Percentiles rank a stretch among this genome's conserved stretches.
Evolutionary conservation across 2,797 vertebrate species (phyloP).

Genomic region (Galagoides demidoff): DNA sequence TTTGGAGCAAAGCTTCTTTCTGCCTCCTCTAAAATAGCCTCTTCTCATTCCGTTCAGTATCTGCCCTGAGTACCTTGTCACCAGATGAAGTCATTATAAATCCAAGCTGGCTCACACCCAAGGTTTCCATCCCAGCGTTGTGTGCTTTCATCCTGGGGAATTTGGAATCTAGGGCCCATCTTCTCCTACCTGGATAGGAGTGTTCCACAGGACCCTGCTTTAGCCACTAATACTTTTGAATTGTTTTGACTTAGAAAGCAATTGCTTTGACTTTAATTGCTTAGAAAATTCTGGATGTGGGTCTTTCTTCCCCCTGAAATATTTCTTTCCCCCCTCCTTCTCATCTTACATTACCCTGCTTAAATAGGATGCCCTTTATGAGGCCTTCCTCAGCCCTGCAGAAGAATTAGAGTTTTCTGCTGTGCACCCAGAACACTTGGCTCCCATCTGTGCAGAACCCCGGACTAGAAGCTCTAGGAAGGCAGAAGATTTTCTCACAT

Average conservation of each 20-base stretch:
- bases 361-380: background rate
- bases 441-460: background rate
- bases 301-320: background rate
- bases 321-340: background rate
- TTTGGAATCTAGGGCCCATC: background rate
- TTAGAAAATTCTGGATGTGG: background rate
- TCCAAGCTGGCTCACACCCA: background rate
- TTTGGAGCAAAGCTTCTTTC: background rate
- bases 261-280: background rate
- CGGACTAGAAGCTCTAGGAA: background rate
- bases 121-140: background rate
- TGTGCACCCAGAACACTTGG: background rate
- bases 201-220: background rate
- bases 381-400: background rate
- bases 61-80: background rate
- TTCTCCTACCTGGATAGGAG: background rate
- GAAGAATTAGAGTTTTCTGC: background rate
- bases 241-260: background rate
- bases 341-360: background rate
- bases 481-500: background rate
- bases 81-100: background rate
- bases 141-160: background rate
- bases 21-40: background rate
- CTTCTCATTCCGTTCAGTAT: background rate
- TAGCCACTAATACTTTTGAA: background rate